Base-by-base conservation (phyloP, 2,113 vertebrate species). In the Oreotrochilus melanogaster region DNA sequence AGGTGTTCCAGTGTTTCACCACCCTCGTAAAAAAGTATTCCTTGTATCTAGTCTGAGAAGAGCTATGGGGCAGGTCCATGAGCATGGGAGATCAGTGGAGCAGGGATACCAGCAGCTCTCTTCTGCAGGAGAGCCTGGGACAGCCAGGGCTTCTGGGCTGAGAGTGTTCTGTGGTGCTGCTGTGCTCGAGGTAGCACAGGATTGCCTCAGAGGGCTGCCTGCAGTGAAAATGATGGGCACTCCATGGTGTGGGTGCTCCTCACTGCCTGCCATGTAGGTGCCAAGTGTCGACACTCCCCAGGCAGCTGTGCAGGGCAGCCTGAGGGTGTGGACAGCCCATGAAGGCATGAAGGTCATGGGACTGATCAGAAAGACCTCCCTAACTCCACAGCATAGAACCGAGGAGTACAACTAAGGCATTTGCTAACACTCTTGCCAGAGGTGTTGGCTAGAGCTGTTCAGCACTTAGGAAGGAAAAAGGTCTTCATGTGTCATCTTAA, bases 61-160 rank as follows among this genome's bases (percentile, higher is more conserved):
- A 88, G 37, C 37, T 79, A 23, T 9, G 13, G 33, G 11, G 23
- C 39, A 79, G 25, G 8, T 35, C 39, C 2, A 0, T 14, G 28
- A 25, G 19, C 42, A 9, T 33, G 4, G n/a, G 25, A 83, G 15
- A 56, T 35, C 0, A 1, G 35, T 8, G 31, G 35, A 39, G 30
- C 15, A 37, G 9, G 16, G 10, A 56, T 30, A n/a, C 17, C n/a
- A 43, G n/a, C 25, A 78, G 31, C 18, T 66, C 8, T 57, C 47
- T 74, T 2, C 6, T n/a, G 47, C 61, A 71, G 23, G 18, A 78
- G 19, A 81, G 18, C 6, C 22, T 0, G 0, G n/a, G 21, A 72
- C 37, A 82, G 24, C 0, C 10, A 94, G 21, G 9, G 14, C 35
- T 84, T 30, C n/a, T 53, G 69, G 76, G 50, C 9, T 2, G 4